Base-by-base conservation (phyloP, 23 tunicate genomes). In the Trididemnum miniatum region DNA sequence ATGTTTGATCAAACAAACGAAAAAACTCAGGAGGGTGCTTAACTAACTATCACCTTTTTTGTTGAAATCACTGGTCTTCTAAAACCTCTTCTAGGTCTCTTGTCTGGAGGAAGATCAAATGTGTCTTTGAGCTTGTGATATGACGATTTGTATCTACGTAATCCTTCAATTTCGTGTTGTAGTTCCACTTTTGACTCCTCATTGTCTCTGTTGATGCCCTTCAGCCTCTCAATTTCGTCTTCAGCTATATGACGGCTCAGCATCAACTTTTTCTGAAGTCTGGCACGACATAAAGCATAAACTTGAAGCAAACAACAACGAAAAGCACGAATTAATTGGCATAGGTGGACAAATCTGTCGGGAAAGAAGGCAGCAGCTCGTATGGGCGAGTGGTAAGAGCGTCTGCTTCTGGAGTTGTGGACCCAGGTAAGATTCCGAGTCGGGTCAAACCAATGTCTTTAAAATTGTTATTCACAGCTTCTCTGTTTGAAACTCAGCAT, bases 11-110 rank as follows among this genome's bases (percentile, higher is more conserved):
- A n/a, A n/a, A n/a, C n/a, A n/a, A n/a, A n/a, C n/a, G n/a, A n/a
- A n/a, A n/a, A n/a, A n/a, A n/a, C n/a, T n/a, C n/a, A n/a, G n/a
- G n/a, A n/a, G n/a, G n/a, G n/a, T n/a, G n/a, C n/a, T n/a, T n/a
- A n/a, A n/a, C n/a, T n/a, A n/a, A n/a, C n/a, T n/a, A n/a, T n/a
- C 54, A 86, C 97, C 84, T 91, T 91, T 82, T 91, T 91, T 26
- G 97, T 91, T 35, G 97, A 89, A 35, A 91, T 65, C 1, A 91
- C 82, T 20, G 97, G 97, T 35, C 97, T 85, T 60, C 97, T 51
- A 34, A 91, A 91, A 1, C 97, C 97, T 71, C 97, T 60, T 35
- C 84, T 65, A 34, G 97, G 97, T 33, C 97, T 51, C 65, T 86
- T 86, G 40, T 92, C 97, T 36, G 97, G 82, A 9, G 97, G 91